Evolutionary conservation across 2,888 invertebrate species (phyloP).

Genomic region (Eristalinus aeneus): DNA sequence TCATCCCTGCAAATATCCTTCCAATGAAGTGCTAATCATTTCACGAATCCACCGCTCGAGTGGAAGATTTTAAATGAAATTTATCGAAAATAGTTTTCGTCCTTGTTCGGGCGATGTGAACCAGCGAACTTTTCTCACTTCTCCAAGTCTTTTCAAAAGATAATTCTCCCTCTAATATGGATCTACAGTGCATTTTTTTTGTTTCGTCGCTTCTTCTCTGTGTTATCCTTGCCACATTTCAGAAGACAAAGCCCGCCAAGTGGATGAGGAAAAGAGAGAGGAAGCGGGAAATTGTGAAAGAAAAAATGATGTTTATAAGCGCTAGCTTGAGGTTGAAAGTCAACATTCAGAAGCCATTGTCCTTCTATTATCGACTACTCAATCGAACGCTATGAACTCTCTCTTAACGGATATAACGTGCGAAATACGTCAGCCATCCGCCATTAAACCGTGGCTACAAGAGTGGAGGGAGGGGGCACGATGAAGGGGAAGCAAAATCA

Average conservation of each 20-base stretch:
- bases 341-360: conserved; percentile 67
- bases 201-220: background rate
- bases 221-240: conserved; percentile 63
- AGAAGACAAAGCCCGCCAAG: conserved; percentile 64
- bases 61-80: conserved; percentile 30
- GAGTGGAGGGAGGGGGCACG: no score
- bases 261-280: conserved; percentile 25
- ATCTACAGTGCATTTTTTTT: background rate
- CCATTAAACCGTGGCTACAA: conserved; percentile 24
- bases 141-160: conserved; percentile 28
- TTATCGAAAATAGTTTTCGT: conserved; percentile 58
- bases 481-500: conserved; percentile 32
- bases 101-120: conserved; percentile 54
- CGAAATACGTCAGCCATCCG: conserved; percentile 16
- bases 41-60: background rate
- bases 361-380: conserved; percentile 65
- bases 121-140: conserved; percentile 43
- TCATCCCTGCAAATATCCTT: background rate
- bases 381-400: conserved; percentile 65
- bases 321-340: conserved; percentile 66
- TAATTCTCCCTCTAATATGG: conserved; percentile 1
- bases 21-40: conserved; percentile 37
- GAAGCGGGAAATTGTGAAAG: background rate
- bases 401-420: conserved; percentile 54
- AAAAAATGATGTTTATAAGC: conserved; percentile 41